Base-by-base conservation (phyloP, 2,797 vertebrate species). In the Sebastes variabilis region DNA sequence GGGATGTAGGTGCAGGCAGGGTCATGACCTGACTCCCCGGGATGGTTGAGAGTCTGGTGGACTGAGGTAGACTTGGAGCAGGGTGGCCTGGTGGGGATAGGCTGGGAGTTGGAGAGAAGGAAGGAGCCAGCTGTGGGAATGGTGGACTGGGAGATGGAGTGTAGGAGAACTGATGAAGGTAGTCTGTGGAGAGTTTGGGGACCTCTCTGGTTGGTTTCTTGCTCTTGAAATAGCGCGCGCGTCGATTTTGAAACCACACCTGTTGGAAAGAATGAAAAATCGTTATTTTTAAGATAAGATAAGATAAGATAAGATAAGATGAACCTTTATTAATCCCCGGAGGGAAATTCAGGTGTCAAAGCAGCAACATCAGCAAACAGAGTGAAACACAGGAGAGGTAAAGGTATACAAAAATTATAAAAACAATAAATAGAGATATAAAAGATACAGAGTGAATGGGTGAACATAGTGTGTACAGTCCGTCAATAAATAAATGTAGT, bases 231-330 rank as follows among this genome's bases (percentile, higher is more conserved):
- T 88, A 92, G 2, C 94, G 92, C 0, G 93, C 93, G 2, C 94
- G 93, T 27, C 93, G 81, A 58, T 95, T 95, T 73, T 95, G 94
- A 86, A 95, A 95, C 94, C 94, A 95, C 2, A 95, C 93, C 94
- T 95, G 81, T 66, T 6, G 36, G 82, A 68, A 56, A 60, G 2
- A 32, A 75, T 0, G 4, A 36, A 32, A 1, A 3, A 0, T 7
- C 16, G 14, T 77, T 55, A 76, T 6, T 58, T 22, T 30, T 12
- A 29, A 38, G 36, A 38, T 38, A 38, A 38, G 12, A 34, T 34
- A 34, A 34, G 9, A 34, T 34, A 32, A 32, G 30, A 32, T 32
- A 25, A 25, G 24, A 30, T 30, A 32, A 34, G 34, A 36, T 38
- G 36, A 38, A 38, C 13, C 36, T 38, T 38, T 38, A 38, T 38